These are phyloP conservation scores for Eubasilissa regina DNA, from an alignment of 1,140 invertebrate genomes.

Conservation along the genomic window DNA sequence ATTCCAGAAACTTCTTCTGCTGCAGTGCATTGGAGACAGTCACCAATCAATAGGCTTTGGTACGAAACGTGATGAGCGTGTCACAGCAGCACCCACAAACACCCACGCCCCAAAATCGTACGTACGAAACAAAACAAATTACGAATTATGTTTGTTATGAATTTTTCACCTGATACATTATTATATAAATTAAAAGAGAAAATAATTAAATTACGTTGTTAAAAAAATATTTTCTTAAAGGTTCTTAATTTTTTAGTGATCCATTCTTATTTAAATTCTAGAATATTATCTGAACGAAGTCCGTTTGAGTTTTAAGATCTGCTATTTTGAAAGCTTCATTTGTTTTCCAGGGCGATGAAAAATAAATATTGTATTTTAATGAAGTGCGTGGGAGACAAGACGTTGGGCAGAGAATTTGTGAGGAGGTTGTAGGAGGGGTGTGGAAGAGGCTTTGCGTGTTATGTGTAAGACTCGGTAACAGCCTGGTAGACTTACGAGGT, in stretches of 20 bases:
- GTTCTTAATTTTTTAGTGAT: not conserved
- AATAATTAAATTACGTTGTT: too few relatives aligned
- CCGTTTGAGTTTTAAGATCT: conserved; percentile 10
- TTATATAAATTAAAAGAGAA: too few relatives aligned
- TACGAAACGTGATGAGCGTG: too few relatives aligned
- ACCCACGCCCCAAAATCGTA: too few relatives aligned
- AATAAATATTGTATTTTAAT: conserved; percentile 50
- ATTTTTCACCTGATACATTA: too few relatives aligned
- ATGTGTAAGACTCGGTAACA: not conserved
- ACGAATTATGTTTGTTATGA: too few relatives aligned
- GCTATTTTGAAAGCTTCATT: conserved; percentile 21
- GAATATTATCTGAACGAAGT: conserved; percentile 14
- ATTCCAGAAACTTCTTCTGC: too few relatives aligned
- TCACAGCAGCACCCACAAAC: too few relatives aligned
- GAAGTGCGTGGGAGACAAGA: conserved; percentile 30
- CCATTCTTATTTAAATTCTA: conserved; percentile 5
- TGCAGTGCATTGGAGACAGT: too few relatives aligned
- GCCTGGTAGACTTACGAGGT: not conserved
- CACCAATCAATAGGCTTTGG: too few relatives aligned
- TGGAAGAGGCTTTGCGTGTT: conserved; percentile 5
- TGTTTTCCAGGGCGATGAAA: conserved; percentile 43
- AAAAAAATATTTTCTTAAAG: too few relatives aligned
- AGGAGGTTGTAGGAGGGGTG: not conserved
- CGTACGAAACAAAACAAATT: not conserved
- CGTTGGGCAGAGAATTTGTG: not conserved